Evolutionary conservation across 2,797 vertebrate genomes (phyloP).

Genomic region (Trachops cirrhosus): DNA sequence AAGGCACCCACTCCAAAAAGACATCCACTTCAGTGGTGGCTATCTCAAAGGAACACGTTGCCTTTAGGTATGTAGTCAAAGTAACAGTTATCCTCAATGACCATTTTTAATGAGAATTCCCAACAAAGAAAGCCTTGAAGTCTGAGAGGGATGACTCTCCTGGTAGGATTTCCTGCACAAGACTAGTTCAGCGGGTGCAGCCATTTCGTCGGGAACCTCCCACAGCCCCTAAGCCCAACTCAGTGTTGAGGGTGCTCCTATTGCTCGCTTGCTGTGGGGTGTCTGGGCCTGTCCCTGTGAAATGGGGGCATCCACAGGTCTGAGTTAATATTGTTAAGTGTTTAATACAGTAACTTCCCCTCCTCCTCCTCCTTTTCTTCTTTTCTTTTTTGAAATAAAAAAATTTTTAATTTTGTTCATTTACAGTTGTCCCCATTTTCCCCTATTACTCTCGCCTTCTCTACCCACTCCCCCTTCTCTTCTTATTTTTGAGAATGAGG

Average conservation of each 20-base stretch:
- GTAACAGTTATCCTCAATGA: not conserved
- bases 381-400: not conserved
- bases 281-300: not conserved
- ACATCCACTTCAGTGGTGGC: not conserved
- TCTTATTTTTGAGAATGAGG: not conserved
- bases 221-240: not conserved
- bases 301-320: not conserved
- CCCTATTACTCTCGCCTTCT: too few species aligned
- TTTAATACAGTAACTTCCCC: not conserved
- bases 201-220: not conserved
- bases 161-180: not conserved
- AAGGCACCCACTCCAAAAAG: not conserved
- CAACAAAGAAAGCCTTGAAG: not conserved
- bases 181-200: not conserved
- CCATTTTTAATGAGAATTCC: not conserved
- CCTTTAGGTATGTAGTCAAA: not conserved
- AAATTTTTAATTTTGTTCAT: too few species aligned
- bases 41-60: not conserved
- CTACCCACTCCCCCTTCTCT: not conserved
- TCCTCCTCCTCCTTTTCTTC: not conserved
- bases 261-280: not conserved
- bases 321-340: not conserved
- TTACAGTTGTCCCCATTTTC: too few species aligned
- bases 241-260: not conserved
- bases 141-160: not conserved